Evolutionary conservation across 2,797 vertebrate species (phyloP).

Genomic region (Nasua narica): DNA sequence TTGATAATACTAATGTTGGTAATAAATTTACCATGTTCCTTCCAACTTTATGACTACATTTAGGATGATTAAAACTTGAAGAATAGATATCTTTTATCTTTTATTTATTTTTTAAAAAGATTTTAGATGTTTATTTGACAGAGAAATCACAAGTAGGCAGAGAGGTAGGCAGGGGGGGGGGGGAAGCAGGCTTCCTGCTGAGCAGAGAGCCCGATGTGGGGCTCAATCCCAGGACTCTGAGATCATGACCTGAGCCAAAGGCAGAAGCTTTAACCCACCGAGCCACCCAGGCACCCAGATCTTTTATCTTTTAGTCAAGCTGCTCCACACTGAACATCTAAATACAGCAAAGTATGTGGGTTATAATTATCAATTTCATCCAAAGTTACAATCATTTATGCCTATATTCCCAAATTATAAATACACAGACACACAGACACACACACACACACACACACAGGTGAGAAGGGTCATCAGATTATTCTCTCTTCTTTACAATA

Average conservation of each 20-base stretch:
- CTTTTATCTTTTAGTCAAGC: neutral
- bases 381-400: neutral
- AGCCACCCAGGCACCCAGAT: too few relatives aligned
- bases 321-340: neutral
- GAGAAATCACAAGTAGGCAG: too few relatives aligned
- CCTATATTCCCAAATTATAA: neutral
- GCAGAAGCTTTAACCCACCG: too few relatives aligned
- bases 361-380: neutral
- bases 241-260: too few relatives aligned
- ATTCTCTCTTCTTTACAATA: neutral
- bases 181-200: too few relatives aligned
- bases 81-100: neutral
- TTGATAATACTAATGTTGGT: neutral
- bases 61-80: neutral
- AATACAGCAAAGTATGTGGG: neutral
- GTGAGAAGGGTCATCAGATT: neutral
- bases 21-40: neutral
- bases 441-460: accelerated
- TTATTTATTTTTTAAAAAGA: too few relatives aligned
- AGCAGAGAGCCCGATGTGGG: too few relatives aligned
- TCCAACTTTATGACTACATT: neutral
- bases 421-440: neutral
- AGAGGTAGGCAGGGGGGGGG: too few relatives aligned
- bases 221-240: too few relatives aligned
- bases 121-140: too few relatives aligned